Base-by-base conservation (phyloP, 1,140 invertebrate species). In the Danaus melanippus region DNA sequence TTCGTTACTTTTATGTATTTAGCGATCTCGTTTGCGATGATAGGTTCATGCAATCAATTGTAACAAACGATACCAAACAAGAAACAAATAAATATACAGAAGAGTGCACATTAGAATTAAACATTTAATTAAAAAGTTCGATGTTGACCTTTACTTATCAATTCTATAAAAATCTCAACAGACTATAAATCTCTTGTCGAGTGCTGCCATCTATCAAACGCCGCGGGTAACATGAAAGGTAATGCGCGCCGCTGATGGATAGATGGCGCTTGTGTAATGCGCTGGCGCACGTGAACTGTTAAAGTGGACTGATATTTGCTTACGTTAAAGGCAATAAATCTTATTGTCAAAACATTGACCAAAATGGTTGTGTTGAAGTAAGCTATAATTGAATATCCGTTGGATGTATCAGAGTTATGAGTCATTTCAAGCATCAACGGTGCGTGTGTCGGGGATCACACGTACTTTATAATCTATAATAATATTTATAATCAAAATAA, bases 141-240 rank as follows among this genome's bases (percentile, higher is more conserved):
- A 32, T 32, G 21, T 32, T 32, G 21, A 32, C 21, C 21, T 32
- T 32, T 32, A 32, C 21, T 32, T 32, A 32, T 32, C 21, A 32
- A 32, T 32, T 32, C 21, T 66, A 79, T 84, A 78, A 84, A 84
- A 76, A 64, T 55, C 49, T 84, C 78, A 48, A 41, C 70, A 57
- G 42, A 39, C 52, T 12, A 78, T 84, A 74, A 80, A 76, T 84
- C 77, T 66, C 41, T 82, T 69, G 56, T 40, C 68, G 63, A 53
- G 69, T 73, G 71, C 71, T 75, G 80, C 76, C 80, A 82, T 82
- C 80, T 84, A 78, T 82, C 74, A 70, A 50, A 60, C 50, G 45
- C 42, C 54, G 54, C 42, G 62, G 54, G 60, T 62, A 77, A 71
- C 71, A 62, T 60, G 66, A 70, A 68, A 76, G 69, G 75, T 80